Conservation (phyloP, 2,797 vertebrate genomes). For the Bryconaethiops microstoma region DNA sequence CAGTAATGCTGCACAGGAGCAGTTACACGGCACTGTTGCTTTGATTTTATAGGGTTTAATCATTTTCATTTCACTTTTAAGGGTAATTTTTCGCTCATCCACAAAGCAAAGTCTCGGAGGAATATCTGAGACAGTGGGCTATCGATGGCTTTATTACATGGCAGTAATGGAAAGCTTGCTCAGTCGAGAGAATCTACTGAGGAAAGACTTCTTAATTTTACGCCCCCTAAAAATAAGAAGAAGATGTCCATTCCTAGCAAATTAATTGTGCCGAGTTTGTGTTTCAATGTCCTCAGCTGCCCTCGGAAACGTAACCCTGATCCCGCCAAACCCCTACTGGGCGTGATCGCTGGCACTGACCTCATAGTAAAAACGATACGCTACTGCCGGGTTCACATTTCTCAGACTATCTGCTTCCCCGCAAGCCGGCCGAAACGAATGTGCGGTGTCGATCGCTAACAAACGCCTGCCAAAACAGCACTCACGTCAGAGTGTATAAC, state of each 20-base stretch:
- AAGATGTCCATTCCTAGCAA: background rate
- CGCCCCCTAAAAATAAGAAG: background rate
- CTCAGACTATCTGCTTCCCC: slow-evolving; percentile 17
- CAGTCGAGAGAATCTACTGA: background rate
- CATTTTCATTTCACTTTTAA: background rate
- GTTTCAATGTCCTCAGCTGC: slow-evolving; percentile 10
- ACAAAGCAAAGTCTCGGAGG: background rate
- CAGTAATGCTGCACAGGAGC: background rate
- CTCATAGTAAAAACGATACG: background rate
- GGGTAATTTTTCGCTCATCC: background rate
- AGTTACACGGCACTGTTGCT: too few relatives aligned
- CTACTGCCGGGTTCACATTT: background rate
- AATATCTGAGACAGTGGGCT: background rate
- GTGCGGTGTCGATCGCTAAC: slow-evolving; percentile 1
- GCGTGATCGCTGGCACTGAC: slow-evolving; percentile 2
- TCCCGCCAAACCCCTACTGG: background rate
- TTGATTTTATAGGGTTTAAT: too few relatives aligned
- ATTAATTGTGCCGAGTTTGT: background rate
- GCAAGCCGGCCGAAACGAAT: slow-evolving; percentile 16
- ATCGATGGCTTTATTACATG: background rate
- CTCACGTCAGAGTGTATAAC: slow-evolving; percentile 36
- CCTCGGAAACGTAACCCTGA: slow-evolving; percentile 12
- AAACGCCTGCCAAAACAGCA: slow-evolving; percentile 32
- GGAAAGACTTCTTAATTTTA: slow-evolving; percentile 19
- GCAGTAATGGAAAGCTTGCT: slow-evolving; percentile 2